Evolutionary conservation across 2,113 vertebrate species (phyloP).

Genomic region (Poicephalus gulielmi): DNA sequence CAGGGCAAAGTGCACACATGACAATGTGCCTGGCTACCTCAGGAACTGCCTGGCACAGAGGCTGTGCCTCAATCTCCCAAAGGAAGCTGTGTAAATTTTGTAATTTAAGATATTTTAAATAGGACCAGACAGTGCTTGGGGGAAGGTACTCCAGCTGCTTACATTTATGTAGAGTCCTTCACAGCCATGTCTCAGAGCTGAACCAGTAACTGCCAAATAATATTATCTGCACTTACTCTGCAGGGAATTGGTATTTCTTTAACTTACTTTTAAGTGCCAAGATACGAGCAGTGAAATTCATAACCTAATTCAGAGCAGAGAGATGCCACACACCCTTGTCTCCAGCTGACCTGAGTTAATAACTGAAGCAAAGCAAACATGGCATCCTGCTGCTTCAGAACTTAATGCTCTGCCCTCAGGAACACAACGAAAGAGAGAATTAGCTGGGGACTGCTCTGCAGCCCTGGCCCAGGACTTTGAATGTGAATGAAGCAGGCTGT

Average conservation of each 20-base stretch:
- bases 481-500: neutral
- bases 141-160: neutral
- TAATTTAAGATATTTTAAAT: neutral
- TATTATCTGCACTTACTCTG: neutral
- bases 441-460: neutral
- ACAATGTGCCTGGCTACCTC: neutral
- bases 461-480: neutral
- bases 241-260: neutral
- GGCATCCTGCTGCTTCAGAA: neutral
- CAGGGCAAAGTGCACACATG: neutral
- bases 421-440: neutral
- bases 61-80: neutral
- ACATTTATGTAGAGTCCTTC: neutral
- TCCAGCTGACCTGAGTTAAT: neutral
- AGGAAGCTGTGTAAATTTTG: neutral
- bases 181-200: neutral
- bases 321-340: neutral
- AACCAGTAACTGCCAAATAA: neutral
- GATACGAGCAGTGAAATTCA: neutral
- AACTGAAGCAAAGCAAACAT: neutral
- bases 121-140: neutral
- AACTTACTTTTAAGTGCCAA: neutral
- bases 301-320: neutral
- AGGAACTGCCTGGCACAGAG: neutral
- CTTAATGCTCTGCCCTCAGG: neutral